Conservation (phyloP, 2,113 vertebrate species). For the Hemibagrus wyckioides region DNA sequence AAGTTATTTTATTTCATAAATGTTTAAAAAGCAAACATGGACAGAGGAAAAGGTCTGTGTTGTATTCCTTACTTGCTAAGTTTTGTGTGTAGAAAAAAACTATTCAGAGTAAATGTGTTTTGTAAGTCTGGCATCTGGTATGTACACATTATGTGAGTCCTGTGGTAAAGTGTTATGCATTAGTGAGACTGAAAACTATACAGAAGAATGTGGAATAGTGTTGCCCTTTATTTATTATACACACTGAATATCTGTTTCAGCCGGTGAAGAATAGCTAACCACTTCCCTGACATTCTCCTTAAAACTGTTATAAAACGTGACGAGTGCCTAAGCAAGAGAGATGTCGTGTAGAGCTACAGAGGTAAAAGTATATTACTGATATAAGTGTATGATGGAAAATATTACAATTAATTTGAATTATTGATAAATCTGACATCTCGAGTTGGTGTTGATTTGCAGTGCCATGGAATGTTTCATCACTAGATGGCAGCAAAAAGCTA, state of each 20-base stretch:
- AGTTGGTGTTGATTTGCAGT: slow-evolving; percentile 12
- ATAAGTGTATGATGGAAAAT: not conserved
- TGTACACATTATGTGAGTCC: slow-evolving; percentile 7
- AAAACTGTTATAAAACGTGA: slow-evolving; percentile 19
- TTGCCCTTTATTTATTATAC: not conserved
- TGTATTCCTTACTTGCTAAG: slow-evolving; percentile 15
- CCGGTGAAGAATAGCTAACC: slow-evolving; percentile 9
- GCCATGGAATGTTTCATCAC: slow-evolving; percentile 18
- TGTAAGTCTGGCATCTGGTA: not conserved
- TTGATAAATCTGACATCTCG: slow-evolving; percentile 7
- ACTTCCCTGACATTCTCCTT: slow-evolving; percentile 19
- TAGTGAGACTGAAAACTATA: slow-evolving; percentile 12
- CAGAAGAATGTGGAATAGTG: slow-evolving; percentile 2
- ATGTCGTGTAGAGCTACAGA: not conserved
- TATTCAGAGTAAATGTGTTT: slow-evolving; percentile 3
- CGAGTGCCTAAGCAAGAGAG: slow-evolving; percentile 9
- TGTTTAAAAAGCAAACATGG: slow-evolving; percentile 30
- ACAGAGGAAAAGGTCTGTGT: slow-evolving; percentile 10
- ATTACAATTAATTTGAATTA: slow-evolving; percentile 10
- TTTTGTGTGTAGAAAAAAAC: slow-evolving; percentile 22
- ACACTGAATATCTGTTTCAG: slow-evolving; percentile 29
- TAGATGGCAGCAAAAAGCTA: slow-evolving; percentile 45
- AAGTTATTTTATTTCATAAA: slow-evolving; percentile 30
- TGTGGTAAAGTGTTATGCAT: not conserved
- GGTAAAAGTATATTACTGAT: not conserved